Evolutionary conservation across 2,888 invertebrate species (phyloP).

Genomic region (Euplagia quadripunctaria): DNA sequence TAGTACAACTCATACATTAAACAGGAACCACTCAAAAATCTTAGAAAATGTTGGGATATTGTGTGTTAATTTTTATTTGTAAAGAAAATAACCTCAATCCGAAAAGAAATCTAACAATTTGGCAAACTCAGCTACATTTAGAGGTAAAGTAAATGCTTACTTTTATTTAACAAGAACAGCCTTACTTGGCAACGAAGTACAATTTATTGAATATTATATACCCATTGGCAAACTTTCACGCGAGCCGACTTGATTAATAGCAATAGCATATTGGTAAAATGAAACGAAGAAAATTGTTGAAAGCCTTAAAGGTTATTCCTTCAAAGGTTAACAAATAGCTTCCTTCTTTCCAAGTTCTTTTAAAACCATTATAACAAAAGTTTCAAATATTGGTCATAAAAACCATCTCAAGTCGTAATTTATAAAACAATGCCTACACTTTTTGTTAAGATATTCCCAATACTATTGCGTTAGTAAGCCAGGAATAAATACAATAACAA

Average conservation of each 20-base stretch:
- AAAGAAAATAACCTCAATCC: not conserved
- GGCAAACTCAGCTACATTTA: not conserved
- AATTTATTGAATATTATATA: slow-evolving; percentile 40
- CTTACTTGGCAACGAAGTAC: slow-evolving; percentile 13
- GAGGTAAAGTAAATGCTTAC: not conserved
- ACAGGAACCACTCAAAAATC: too few species aligned
- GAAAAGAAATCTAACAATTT: not conserved
- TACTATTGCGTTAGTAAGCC: too few species aligned
- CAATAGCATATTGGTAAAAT: slow-evolving; percentile 19
- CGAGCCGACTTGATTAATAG: slow-evolving; percentile 28
- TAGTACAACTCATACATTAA: not conserved
- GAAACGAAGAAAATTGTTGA: not conserved
- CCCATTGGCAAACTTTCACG: slow-evolving; percentile 18
- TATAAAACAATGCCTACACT: not conserved
- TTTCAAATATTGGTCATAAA: not conserved
- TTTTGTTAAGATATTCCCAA: too few species aligned
- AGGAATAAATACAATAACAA: too few species aligned
- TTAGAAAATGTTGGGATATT: not conserved
- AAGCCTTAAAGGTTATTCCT: not conserved
- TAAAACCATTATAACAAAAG: not conserved
- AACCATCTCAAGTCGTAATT: not conserved
- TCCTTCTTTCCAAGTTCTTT: not conserved
- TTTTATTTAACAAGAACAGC: slow-evolving; percentile 5
- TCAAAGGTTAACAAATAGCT: not conserved
- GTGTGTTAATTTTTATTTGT: not conserved